A percentile compares a stretch with the other conserved stretches of the same genome.
These are phyloP conservation scores for Oeneis ivallda DNA, from an alignment of 2,888 invertebrate genomes.

Conservation along the genomic window DNA sequence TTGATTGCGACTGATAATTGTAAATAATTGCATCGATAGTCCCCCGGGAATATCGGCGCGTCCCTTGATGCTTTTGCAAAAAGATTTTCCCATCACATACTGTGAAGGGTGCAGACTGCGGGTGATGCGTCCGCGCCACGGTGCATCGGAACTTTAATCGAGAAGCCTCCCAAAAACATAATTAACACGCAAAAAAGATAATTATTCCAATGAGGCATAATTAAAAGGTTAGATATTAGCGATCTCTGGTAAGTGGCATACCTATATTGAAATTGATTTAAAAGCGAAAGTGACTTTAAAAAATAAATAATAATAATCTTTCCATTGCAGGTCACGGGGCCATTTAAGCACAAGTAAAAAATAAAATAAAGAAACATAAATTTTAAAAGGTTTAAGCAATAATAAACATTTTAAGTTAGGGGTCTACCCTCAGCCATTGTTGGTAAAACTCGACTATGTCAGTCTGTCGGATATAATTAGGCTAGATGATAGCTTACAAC, in stretches of 20 bases:
- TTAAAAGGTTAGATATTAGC: not conserved
- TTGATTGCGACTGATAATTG: slow-evolving; percentile 33
- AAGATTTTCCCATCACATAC: slow-evolving; percentile 14
- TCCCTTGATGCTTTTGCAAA: slow-evolving; percentile 21
- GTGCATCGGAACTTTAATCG: slow-evolving; percentile 15
- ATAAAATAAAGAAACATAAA: too few relatives aligned
- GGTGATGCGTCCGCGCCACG: not conserved
- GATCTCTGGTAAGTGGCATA: not conserved
- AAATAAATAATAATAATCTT: too few relatives aligned
- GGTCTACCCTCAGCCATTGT: too few relatives aligned
- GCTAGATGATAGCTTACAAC: too few relatives aligned
- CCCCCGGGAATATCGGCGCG: slow-evolving; percentile 19
- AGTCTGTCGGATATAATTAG: too few relatives aligned
- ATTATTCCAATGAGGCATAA: not conserved
- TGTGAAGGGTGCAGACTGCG: slow-evolving; percentile 1
- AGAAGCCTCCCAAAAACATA: slow-evolving; percentile 16
- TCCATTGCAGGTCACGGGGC: too few relatives aligned
- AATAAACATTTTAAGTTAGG: too few relatives aligned
- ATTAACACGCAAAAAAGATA: slow-evolving; percentile 10
- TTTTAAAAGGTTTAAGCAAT: too few relatives aligned
- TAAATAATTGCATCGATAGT: slow-evolving; percentile 23
- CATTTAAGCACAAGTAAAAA: too few relatives aligned
- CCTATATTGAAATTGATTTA: slow-evolving; percentile 3
- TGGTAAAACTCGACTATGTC: too few relatives aligned
- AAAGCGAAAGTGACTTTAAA: too few relatives aligned